Base-by-base conservation (phyloP, 2,797 vertebrate genomes). In the Hemitrygon akajei region DNA sequence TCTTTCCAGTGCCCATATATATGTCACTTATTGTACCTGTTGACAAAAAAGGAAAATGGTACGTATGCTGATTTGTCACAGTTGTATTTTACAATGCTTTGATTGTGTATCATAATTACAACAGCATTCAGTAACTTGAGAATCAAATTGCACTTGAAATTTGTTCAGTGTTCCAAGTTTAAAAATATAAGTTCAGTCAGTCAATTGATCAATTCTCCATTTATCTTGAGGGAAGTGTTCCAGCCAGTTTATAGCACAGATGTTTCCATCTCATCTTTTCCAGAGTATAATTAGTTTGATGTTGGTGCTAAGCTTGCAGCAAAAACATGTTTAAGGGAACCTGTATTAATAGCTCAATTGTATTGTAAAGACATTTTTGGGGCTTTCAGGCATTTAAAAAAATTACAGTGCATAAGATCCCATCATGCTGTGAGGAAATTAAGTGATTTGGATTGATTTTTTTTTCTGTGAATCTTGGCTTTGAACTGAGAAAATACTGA, bases 1-100 rank as follows among this genome's bases (percentile, higher is more conserved):
- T 95, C 95, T 91, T 96, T 96, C 94, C 96, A 99, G 99, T 98
- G 98, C 94, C 98, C 98, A 87, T 98, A 96, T 22, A n/a, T 97
- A 94, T 99, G 98, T 95, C 98, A 98, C 89, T 81, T 99, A 84
- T 95, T 99, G 20, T 99, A 98, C 96, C 97, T 99, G 95, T 95
- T 99, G 95, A 99, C 98, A 89, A 97, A 96, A 95, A 98, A 96
- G 95, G 98, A 98, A 95, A 97, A 95, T 93, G 98, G 98, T 99
- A 95, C 97, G 98, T 96, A 18, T 5, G 76, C 11, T 71, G 22
- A 63, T 87, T 34, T 60, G 25, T 25, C 82, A 86, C 37, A 9
- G 30, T n/a, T 80, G 30, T n/a, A 91, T 71, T 91, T 69, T 71
- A 25, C 27, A 86, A 56, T 60, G 56, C 58, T 6, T 0, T 30